phyloP scores from a whole-genome alignment of 2,888 invertebrate species.

The Agonopterix alstromeriana region DNA sequence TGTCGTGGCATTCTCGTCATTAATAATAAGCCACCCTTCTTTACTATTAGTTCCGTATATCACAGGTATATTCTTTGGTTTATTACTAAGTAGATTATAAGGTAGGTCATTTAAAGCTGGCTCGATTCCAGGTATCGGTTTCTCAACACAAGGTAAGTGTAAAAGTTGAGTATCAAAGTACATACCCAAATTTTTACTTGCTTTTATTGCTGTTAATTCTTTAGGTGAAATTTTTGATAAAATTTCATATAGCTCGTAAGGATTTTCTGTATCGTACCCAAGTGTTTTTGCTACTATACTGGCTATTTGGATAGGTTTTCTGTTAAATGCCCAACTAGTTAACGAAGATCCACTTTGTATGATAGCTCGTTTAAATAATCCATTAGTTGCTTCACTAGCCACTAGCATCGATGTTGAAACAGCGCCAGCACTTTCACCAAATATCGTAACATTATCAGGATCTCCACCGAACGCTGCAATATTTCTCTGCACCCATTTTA shows the following conservation, averaged over 20 bases:
- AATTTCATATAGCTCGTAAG: slow-evolving; percentile 49
- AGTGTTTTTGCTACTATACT: slow-evolving; percentile 48
- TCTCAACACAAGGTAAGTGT: slow-evolving; percentile 58
- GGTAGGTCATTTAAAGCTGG: slow-evolving; percentile 53
- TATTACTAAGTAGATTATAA: slow-evolving; percentile 41
- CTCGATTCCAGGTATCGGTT: slow-evolving; percentile 41
- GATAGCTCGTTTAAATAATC: slow-evolving; percentile 54
- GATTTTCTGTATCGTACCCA: slow-evolving; percentile 44
- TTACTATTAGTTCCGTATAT: slow-evolving; percentile 51
- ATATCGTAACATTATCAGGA: slow-evolving; percentile 56
- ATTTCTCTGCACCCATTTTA: slow-evolving; percentile 61
- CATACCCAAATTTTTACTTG: slow-evolving; percentile 41
- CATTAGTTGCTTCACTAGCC: slow-evolving; percentile 43
- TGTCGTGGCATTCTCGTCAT: slow-evolving; percentile 26
- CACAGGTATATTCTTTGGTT: slow-evolving; percentile 33
- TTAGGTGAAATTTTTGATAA: slow-evolving; percentile 37
- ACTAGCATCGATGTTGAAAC: slow-evolving; percentile 45
- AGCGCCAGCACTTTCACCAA: slow-evolving; percentile 65
- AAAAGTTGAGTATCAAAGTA: slow-evolving; percentile 56
- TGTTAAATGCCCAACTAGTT: slow-evolving; percentile 55
- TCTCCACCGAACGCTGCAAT: slow-evolving; percentile 64
- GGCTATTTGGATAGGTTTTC: slow-evolving; percentile 49
- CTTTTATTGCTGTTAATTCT: slow-evolving; percentile 33
- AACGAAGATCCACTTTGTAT: slow-evolving; percentile 56
- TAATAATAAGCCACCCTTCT: slow-evolving; percentile 46